Percentiles rank a stretch among this genome's conserved stretches.
Conservation (phyloP, 2,113 vertebrate genomes). For the Rhagologus leucostigma region DNA sequence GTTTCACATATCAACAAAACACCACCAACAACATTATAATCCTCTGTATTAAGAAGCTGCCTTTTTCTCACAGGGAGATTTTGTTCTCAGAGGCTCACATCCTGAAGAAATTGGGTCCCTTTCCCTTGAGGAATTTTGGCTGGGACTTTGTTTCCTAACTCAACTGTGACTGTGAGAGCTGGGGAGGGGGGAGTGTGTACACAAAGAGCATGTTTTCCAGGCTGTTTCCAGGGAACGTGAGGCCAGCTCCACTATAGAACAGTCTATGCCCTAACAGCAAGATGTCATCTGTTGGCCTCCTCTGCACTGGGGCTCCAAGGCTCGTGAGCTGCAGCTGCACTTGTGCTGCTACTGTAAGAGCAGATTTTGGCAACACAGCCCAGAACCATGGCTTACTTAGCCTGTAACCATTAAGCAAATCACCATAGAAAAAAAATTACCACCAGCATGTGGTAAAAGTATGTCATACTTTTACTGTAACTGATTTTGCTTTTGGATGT, state of each 20-base stretch:
- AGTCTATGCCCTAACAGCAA: not conserved
- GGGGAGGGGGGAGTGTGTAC: not conserved
- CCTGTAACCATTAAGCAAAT: not conserved
- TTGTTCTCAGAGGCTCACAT: conserved; percentile 42
- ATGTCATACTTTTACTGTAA: not conserved
- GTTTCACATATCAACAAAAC: conserved; percentile 12
- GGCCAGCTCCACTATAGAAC: conserved; percentile 16
- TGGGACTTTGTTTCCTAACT: conserved; percentile 32
- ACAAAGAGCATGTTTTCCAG: conserved; percentile 47
- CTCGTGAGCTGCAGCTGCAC: conserved; percentile 45
- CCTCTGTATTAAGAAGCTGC: conserved; percentile 14
- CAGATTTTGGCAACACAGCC: not conserved
- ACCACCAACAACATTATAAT: not conserved
- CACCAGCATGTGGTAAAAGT: not conserved
- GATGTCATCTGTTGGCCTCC: conserved; percentile 45
- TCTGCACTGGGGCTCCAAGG: conserved; percentile 6
- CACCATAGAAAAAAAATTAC: not conserved
- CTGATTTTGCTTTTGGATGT: not conserved
- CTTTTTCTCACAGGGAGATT: conserved; percentile 48
- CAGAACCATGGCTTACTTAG: not conserved
- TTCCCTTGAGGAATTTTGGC: conserved; percentile 51
- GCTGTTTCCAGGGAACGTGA: conserved; percentile 58
- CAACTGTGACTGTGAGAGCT: not conserved
- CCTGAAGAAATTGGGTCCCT: conserved; percentile 19
- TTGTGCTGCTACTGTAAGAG: conserved; percentile 41